Evolutionary conservation across 2,888 invertebrate species (phyloP).

Genomic region (Caenorhabditis wallacei): DNA sequence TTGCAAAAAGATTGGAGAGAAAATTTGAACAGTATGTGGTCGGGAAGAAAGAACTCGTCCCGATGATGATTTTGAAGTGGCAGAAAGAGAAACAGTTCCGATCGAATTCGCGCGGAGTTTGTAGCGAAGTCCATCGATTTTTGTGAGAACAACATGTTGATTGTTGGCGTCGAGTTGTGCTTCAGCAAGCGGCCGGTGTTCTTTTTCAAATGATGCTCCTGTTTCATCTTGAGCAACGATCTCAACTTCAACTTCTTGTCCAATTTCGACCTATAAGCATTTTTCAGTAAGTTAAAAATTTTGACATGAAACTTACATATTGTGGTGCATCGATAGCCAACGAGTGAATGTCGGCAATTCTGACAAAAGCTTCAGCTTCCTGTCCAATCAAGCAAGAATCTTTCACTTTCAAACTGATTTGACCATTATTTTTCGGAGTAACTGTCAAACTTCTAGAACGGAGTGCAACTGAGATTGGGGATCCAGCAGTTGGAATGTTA

Average conservation of each 20-base stretch:
- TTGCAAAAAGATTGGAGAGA: slow-evolving; percentile 75
- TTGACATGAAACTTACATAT: slow-evolving; percentile 56
- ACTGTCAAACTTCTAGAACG: slow-evolving; percentile 51
- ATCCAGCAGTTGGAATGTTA: slow-evolving; percentile 19
- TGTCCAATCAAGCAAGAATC: slow-evolving; percentile 75
- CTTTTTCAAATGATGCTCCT: slow-evolving; percentile 70
- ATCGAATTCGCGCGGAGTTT: slow-evolving; percentile 60
- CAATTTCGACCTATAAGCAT: slow-evolving; percentile 69
- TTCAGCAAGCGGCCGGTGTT: slow-evolving; percentile 66
- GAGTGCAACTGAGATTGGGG: slow-evolving; percentile 33
- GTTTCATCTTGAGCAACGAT: slow-evolving; percentile 76
- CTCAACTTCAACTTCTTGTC: slow-evolving; percentile 63
- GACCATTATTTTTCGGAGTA: slow-evolving; percentile 69
- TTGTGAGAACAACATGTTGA: slow-evolving; percentile 48
- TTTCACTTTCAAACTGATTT: slow-evolving; percentile 64
- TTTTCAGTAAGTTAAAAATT: background rate
- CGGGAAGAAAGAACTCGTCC: slow-evolving; percentile 64
- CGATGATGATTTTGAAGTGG: slow-evolving; percentile 66
- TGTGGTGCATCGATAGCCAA: slow-evolving; percentile 73
- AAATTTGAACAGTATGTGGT: slow-evolving; percentile 71
- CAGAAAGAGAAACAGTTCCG: slow-evolving; percentile 69
- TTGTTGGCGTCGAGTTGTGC: slow-evolving; percentile 57
- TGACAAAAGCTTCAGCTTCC: slow-evolving; percentile 68
- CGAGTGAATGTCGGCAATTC: slow-evolving; percentile 74
- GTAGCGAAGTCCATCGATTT: slow-evolving; percentile 65